Evolutionary conservation across 2,113 vertebrate genomes (phyloP), one percentile per base, ranked within the genome.

Genomic region (Petromus typicus): DNA sequence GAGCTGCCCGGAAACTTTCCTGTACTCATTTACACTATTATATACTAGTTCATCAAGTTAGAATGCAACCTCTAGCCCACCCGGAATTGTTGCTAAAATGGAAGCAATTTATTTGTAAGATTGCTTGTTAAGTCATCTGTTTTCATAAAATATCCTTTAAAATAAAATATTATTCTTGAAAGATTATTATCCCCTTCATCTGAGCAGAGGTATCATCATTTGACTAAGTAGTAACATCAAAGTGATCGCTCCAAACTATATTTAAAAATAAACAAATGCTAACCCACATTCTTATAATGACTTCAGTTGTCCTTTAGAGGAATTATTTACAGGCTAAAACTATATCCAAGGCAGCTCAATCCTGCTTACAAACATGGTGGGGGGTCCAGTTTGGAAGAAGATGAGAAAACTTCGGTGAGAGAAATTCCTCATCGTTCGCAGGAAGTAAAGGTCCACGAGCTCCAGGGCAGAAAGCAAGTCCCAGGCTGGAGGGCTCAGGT

Each of bases 81-180:
- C 23, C 1, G 4, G 32, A 78, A 32, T 34, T 88, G 83, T 90
- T 87, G 73, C 82, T 80, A 79, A 93, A 79, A 88, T 85, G 32
- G 23, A 92, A 95, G 86, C 71, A 64, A 71, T 86, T 57, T 86
- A 82, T 48, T 82, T 45, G 69, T 43, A 76, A 83, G 59, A 92
- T 71, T 87, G 22, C 40, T 73, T 3, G 69, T 86, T 90, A 87
- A 92, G 48, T 63, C 20, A 78, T 40, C n/a, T 61, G 61, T 80
- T 81, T 57, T 17, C 76, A 73, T 63, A 92, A 92, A 75, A 79
- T 63, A 57, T 45, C 69, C 61, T 51, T 51, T 51, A 51, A 51
- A 51, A 51, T 51, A 51, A 51, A 51, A 51, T 51, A 51, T 51
- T 51, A 51, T 51, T 10, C 48, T 84, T 79, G 88, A 91, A 37